Percentiles rank a stretch among this genome's conserved stretches.
Evolutionary conservation across 1,140 invertebrate species (phyloP).

Genomic region (Trichoplusia ni): DNA sequence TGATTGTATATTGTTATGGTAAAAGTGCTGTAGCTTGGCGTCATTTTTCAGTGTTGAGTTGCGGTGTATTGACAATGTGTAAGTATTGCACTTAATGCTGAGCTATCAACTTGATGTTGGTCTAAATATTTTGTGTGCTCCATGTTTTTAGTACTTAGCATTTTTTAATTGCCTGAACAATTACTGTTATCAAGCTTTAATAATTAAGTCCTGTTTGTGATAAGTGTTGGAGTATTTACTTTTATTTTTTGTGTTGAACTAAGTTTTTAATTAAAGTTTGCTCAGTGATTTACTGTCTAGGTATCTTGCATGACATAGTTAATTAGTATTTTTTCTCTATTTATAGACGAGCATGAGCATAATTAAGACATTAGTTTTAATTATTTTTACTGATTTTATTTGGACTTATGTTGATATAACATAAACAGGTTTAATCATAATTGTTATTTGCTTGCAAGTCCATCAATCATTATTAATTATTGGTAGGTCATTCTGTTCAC

Average conservation of each 20-base stretch:
- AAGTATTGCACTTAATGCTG: not conserved
- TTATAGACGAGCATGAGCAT: too few species aligned
- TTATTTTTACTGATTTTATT: too few species aligned
- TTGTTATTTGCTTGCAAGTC: too few species aligned
- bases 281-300: too few species aligned
- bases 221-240: not conserved
- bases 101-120: constrained; percentile 2
- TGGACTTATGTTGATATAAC: too few species aligned
- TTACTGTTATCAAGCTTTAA: not conserved
- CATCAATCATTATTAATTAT: too few species aligned
- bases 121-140: not conserved
- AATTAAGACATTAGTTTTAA: too few species aligned
- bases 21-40: constrained; percentile 15
- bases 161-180: not conserved
- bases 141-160: not conserved
- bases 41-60: constrained; percentile 31
- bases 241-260: not conserved
- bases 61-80: constrained; percentile 29
- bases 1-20: constrained; percentile 29
- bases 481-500: too few species aligned
- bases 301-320: too few species aligned
- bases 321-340: too few species aligned
- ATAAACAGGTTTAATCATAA: too few species aligned
- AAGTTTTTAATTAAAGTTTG: not conserved
- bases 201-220: constrained; percentile 6